Conservation (phyloP, 2,113 vertebrate genomes). For the Chrysemys picta region DNA sequence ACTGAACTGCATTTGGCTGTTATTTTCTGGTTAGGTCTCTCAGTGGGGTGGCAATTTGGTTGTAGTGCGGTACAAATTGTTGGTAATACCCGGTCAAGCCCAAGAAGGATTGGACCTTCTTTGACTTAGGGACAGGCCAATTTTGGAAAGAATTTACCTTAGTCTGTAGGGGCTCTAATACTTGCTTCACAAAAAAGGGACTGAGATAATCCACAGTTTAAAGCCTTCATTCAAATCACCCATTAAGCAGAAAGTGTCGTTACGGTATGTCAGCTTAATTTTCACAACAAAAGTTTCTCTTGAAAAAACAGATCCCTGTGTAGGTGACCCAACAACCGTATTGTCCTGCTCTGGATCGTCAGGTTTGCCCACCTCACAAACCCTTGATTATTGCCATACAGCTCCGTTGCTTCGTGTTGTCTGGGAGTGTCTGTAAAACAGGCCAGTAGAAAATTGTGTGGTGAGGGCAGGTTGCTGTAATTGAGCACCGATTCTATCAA, state of each 20-base stretch:
- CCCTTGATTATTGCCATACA: background rate
- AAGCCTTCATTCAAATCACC: background rate
- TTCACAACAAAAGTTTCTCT: background rate
- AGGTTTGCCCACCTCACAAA: background rate
- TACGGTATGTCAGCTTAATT: background rate
- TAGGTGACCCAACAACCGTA: background rate
- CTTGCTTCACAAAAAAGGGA: background rate
- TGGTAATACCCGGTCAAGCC: too few relatives aligned
- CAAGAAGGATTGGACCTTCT: too few relatives aligned
- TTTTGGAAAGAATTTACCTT: too few relatives aligned
- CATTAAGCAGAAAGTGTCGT: background rate
- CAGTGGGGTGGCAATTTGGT: too few relatives aligned
- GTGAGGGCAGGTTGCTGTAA: background rate
- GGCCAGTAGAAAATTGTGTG: background rate
- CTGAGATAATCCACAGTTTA: background rate
- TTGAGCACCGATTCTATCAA: background rate
- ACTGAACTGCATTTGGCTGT: too few relatives aligned
- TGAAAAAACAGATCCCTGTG: background rate
- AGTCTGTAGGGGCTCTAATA: background rate
- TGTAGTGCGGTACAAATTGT: too few relatives aligned
- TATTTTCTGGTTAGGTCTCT: too few relatives aligned
- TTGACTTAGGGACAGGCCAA: too few relatives aligned
- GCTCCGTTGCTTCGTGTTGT: background rate
- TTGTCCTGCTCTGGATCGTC: background rate
- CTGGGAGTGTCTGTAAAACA: background rate